Evolutionary conservation across 2,888 invertebrate genomes (phyloP), one percentile per base, ranked within the genome.

Genomic region (Augochlorella aurata): DNA sequence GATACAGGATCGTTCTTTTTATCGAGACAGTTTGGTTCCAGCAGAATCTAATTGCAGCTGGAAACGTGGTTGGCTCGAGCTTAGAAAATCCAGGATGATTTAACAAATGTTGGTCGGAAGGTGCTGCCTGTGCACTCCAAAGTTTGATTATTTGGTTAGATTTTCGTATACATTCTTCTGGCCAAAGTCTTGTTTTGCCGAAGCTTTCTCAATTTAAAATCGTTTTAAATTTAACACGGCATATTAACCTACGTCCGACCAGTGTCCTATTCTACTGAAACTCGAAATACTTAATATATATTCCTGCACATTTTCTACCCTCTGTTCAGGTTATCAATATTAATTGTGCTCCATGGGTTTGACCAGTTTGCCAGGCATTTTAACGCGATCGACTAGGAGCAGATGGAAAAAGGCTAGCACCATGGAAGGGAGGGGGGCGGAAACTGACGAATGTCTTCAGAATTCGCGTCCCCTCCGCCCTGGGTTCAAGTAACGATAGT

Each of bases 401-500:
- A 18, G 16, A 63, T 10, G 10, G 16, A 38, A 63, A 63, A 63
- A 61, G 29, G 63, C 63, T 38, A 63, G 63, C 38, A 18, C 16
- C 18, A 18, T 44, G 4, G 63, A 14, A 21, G 58, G n/a, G 29
- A 18, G 49, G 38, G 65, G 70, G 73, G 66, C 52, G 77, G 74
- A 79, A 81, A 82, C 76, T 77, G 82, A 81, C 77, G 86, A 81
- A 54, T 81, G 85, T 88, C 87, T 87, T 88, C 86, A 82, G 83
- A 83, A 85, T 88, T 88, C 85, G 78, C 72, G 73, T 79, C 69
- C 74, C 77, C 83, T 83, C 80, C 84, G 77, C 81, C 88, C 88
- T 86, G 72, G 84, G 87, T 74, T 80, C 80, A 84, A 88, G 90
- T 88, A 91, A 90, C 90, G 91, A 92, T 92, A 92, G 92, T 93